These are phyloP conservation scores for Phocides pigmalion DNA, from an alignment of 1,140 invertebrate genomes.

Conservation along the genomic window DNA sequence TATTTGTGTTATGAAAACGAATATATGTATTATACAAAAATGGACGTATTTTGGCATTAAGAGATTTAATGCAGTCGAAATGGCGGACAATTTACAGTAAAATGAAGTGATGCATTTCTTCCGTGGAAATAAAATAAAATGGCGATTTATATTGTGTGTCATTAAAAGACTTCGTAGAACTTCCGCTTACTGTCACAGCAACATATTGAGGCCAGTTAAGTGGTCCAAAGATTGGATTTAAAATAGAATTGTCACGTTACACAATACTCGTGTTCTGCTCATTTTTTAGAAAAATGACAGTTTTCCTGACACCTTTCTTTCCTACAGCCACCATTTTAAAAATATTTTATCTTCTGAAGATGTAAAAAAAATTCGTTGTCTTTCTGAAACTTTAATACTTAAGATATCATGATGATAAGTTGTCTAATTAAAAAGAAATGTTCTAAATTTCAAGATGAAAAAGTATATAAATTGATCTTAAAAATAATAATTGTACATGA, in stretches of 20 bases:
- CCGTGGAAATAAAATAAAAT: neutral
- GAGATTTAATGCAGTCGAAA: too few relatives aligned
- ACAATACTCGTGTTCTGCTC: slow-evolving; percentile 21
- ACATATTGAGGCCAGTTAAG: slow-evolving; percentile 29
- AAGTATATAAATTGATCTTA: too few relatives aligned
- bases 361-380: neutral
- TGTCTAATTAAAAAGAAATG: too few relatives aligned
- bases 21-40: too few relatives aligned
- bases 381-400: too few relatives aligned
- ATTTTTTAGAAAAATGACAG: slow-evolving; percentile 26
- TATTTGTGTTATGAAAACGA: too few relatives aligned
- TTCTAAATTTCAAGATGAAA: too few relatives aligned
- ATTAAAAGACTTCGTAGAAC: slow-evolving; percentile 8
- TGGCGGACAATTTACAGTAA: too few relatives aligned
- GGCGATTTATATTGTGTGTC: neutral
- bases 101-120: too few relatives aligned
- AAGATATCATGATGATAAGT: too few relatives aligned
- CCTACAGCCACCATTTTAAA: neutral
- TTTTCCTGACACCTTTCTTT: slow-evolving; percentile 14
- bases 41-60: too few relatives aligned
- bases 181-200: slow-evolving; percentile 12
- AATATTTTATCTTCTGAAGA: neutral
- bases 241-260: slow-evolving; percentile 34
- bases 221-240: slow-evolving; percentile 12
- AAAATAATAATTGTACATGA: too few relatives aligned